phyloP scores from a whole-genome alignment of 2,888 invertebrate genomes.

The Yponomeuta sedellus region DNA sequence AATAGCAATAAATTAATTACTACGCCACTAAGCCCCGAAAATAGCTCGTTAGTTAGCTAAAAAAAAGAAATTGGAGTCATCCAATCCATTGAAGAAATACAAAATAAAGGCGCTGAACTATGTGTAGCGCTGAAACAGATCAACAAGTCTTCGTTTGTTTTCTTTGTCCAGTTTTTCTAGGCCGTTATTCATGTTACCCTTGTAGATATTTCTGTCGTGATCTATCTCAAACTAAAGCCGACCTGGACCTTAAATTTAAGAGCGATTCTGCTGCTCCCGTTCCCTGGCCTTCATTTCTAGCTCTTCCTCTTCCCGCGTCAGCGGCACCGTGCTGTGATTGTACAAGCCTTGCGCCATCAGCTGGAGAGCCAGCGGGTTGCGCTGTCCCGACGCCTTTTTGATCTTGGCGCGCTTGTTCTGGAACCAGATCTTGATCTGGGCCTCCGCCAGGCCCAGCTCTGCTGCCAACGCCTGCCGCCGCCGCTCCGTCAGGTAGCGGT shows the following conservation, averaged over 20 bases:
- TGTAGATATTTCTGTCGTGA: too few species aligned
- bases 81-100: too few species aligned
- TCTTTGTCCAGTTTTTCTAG: too few species aligned
- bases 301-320: slow-evolving; percentile 85
- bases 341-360: slow-evolving; percentile 96
- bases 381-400: slow-evolving; percentile 92
- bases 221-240: too few species aligned
- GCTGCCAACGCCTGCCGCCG: slow-evolving; percentile 93
- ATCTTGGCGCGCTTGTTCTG: slow-evolving; percentile 98
- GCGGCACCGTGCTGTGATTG: slow-evolving; percentile 88
- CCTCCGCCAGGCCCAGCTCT: slow-evolving; percentile 94
- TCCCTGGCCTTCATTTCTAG: slow-evolving; percentile 73
- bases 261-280: slow-evolving; percentile 36
- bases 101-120: too few species aligned
- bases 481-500: slow-evolving; percentile 94
- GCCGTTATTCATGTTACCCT: too few species aligned
- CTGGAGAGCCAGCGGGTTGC: slow-evolving; percentile 90
- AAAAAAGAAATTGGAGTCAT: too few species aligned
- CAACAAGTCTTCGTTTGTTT: too few species aligned
- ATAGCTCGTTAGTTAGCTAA: too few species aligned
- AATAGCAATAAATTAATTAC: too few species aligned
- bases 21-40: too few species aligned
- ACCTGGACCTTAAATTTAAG: neutral
- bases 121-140: too few species aligned
- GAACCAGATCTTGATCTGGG: slow-evolving; percentile 98